Evolutionary conservation across 2,113 vertebrate genomes (phyloP), one percentile per base, ranked within the genome.

Genomic region (Callopanchax toddi): DNA sequence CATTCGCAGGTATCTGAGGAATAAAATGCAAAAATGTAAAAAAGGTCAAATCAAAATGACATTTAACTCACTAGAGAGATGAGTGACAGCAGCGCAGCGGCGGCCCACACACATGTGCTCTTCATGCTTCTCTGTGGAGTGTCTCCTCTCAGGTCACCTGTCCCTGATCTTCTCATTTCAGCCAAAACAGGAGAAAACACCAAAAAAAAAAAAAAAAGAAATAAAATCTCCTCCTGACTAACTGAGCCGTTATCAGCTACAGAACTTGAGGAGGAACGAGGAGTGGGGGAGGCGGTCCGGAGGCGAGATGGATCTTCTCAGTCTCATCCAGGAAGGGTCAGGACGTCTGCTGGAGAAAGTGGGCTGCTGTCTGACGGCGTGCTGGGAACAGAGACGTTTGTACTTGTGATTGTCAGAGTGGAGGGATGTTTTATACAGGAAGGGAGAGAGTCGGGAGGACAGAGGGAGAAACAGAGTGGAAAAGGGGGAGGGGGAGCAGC

Each of bases 1-100:
- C 10, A 25, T 65, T 69, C 40, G 12, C 16, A 63, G 45, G 15
- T 25, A 23, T 43, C 11, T 4, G 5, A 56, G 32, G 25, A 48
- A 13, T 45, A 6, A 18, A 12, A 48, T 23, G 9, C 37, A 44
- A 45, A 17, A 37, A 25, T 2, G 2, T 29, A 21, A 34, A 53
- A 40, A 68, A 70, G 57, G 70, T 61, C 16, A 76, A 53, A 67
- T 25, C 44, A 50, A 36, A 68, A 59, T 55, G 50, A 55, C 48
- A 62, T 76, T 65, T 34, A 74, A 79, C 84, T 89, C 85, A 91
- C 90, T 82, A 84, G 68, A 57, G 81, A 87, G 76, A 87, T 54
- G 62, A 86, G 18, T 44, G 86, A 75, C 75, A 89, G 82, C 75
- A 91, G 76, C 55, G 66, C 64, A 36, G 85, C 63, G 1, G 76